phyloP scores from a whole-genome alignment of 2,888 invertebrate species.

The Parasteatoda lunata region DNA sequence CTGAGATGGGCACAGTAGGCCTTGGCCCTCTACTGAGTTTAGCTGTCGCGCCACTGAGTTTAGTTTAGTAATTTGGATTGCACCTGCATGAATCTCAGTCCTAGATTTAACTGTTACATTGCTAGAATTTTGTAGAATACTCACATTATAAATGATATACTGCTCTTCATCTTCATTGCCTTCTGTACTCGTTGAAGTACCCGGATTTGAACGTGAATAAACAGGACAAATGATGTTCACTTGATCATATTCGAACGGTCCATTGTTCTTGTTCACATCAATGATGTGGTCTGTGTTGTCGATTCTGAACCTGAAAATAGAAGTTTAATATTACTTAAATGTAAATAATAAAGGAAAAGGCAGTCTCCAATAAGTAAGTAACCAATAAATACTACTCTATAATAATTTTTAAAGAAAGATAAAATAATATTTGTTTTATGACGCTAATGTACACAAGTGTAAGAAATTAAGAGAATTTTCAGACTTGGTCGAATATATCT shows the following conservation, averaged over 20 bases:
- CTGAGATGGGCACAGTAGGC: no score
- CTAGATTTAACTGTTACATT: no score
- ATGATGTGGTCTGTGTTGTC: conserved; percentile 98
- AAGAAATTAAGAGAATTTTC: no score
- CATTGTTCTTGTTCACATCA: conserved; percentile 94
- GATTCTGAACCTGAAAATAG: conserved; percentile 86
- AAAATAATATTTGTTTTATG: no score
- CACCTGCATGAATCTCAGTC: no score
- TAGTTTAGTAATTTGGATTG: no score
- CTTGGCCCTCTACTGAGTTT: no score
- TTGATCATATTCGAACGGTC: conserved; percentile 94
- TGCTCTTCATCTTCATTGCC: conserved; percentile 90
- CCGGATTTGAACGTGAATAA: conserved; percentile 80
- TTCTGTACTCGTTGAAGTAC: conserved; percentile 72
- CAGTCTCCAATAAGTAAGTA: background rate
- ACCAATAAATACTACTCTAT: no score
- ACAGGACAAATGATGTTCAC: conserved; percentile 96
- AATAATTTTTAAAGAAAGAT: no score
- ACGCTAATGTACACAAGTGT: no score
- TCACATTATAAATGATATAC: conserved; percentile 94
- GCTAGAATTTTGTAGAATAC: conserved; percentile 71
- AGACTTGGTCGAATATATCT: no score
- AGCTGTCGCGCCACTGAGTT: no score
- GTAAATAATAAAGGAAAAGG: background rate
- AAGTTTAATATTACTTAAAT: background rate